These are phyloP conservation scores for Blera fallax DNA, from an alignment of 2,888 invertebrate genomes.

Conservation along the genomic window DNA sequence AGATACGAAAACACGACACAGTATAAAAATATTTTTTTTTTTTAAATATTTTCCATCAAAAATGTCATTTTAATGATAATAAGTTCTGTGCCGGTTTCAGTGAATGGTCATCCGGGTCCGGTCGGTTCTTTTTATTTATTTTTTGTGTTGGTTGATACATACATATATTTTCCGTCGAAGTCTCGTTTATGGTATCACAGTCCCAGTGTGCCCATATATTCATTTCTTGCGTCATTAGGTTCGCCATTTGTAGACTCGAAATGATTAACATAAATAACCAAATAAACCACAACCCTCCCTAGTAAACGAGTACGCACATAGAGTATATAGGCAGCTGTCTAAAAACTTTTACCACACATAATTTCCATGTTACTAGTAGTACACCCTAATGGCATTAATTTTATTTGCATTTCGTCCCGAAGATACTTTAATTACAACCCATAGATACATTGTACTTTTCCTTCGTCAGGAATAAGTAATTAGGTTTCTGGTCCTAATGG, in stretches of 20 bases:
- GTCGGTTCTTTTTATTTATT: not conserved
- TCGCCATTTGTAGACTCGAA: conserved; percentile 11
- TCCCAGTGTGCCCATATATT: conserved; percentile 12
- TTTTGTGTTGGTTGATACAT: not conserved
- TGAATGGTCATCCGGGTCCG: conserved; percentile 46
- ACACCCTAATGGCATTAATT: conserved; percentile 48
- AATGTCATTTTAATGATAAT: conserved; percentile 65
- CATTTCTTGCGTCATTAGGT: conserved; percentile 43
- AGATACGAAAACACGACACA: not conserved
- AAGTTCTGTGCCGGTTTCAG: conserved; percentile 43
- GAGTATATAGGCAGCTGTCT: conserved; percentile 16
- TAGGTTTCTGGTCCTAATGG: conserved; percentile 63
- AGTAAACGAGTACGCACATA: not conserved
- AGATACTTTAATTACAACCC: conserved; percentile 65
- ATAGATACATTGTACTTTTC: conserved; percentile 35
- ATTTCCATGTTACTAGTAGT: conserved; percentile 26
- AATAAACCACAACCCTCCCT: conserved; percentile 8
- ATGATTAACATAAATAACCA: conserved; percentile 41
- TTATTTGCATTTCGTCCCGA: conserved; percentile 38
- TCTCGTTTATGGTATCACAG: conserved; percentile 16
- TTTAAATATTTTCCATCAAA: conserved; percentile 29
- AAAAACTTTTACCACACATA: conserved; percentile 37
- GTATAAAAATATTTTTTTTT: conserved; percentile 1
- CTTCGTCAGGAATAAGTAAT: conserved; percentile 50
- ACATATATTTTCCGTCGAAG: not conserved